Percentiles rank a stretch among this genome's conserved stretches.
phyloP scores from a whole-genome alignment of 2,113 vertebrate species.

The Colaptes auratus region DNA sequence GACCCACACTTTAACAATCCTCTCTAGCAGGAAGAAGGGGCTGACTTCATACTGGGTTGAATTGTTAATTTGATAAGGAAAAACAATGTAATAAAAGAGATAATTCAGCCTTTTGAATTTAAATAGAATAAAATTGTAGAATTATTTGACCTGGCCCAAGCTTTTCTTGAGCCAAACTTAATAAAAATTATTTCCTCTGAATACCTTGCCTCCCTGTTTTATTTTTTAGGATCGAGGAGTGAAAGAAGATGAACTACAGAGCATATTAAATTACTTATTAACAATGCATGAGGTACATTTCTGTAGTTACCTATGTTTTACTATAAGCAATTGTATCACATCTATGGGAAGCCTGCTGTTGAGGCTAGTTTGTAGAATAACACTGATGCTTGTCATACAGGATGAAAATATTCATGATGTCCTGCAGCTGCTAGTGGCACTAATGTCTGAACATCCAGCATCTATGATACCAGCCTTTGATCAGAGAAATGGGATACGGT shows the following conservation, averaged over 20 bases:
- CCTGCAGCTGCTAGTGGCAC: slow-evolving; percentile 93
- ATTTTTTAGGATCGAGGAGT: slow-evolving; percentile 90
- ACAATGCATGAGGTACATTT: slow-evolving; percentile 97
- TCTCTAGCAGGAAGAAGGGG: neutral
- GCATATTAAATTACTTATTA: slow-evolving; percentile 94
- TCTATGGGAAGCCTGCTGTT: slow-evolving; percentile 8
- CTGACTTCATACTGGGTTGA: neutral
- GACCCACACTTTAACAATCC: neutral
- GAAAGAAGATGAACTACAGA: slow-evolving; percentile 97
- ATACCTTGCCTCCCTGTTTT: neutral
- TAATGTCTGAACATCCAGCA: slow-evolving; percentile 97
- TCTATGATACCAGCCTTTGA: slow-evolving; percentile 99
- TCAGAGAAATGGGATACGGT: slow-evolving; percentile 98
- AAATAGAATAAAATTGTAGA: neutral
- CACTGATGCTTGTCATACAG: slow-evolving; percentile 74
- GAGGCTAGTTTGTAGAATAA: slow-evolving; percentile 52
- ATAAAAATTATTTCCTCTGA: neutral
- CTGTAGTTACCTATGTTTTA: slow-evolving; percentile 30
- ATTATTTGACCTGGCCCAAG: neutral
- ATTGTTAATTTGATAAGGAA: neutral
- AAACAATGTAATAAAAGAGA: neutral
- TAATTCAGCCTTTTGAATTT: neutral
- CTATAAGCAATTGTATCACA: neutral
- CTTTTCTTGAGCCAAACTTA: neutral
- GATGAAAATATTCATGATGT: slow-evolving; percentile 99